Evolutionary conservation across 2,888 invertebrate species (phyloP).

Genomic region (Podabrus alpinus): DNA sequence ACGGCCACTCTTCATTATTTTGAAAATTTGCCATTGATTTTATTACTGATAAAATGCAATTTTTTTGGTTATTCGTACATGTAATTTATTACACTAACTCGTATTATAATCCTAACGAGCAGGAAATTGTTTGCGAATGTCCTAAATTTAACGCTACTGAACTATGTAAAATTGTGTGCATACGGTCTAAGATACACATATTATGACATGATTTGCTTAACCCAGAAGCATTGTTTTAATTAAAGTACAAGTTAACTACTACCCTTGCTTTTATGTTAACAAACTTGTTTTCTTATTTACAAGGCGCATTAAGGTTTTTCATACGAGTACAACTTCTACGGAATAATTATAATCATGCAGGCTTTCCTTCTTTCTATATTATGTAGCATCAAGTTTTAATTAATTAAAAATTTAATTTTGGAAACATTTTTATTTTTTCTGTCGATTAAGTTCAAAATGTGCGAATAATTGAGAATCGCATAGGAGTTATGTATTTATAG

Average conservation of each 20-base stretch:
- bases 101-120: background rate
- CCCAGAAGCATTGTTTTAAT: background rate
- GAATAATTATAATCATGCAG: background rate
- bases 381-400: background rate
- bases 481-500: conserved; percentile 3
- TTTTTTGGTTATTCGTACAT: too few relatives aligned
- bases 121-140: background rate
- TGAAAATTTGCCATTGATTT: too few relatives aligned
- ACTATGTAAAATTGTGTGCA: background rate
- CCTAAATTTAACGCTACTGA: background rate
- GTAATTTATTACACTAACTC: too few relatives aligned
- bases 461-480: background rate
- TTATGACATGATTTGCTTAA: background rate
- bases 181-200: background rate
- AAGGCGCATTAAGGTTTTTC: background rate
- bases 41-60: too few relatives aligned
- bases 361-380: background rate
- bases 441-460: background rate
- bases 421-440: background rate
- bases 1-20: too few relatives aligned
- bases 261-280: background rate
- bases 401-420: background rate
- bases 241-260: background rate
- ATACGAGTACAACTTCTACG: background rate
- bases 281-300: background rate